Conservation (phyloP, 2,113 vertebrate genomes). For the Penelope pileata region DNA sequence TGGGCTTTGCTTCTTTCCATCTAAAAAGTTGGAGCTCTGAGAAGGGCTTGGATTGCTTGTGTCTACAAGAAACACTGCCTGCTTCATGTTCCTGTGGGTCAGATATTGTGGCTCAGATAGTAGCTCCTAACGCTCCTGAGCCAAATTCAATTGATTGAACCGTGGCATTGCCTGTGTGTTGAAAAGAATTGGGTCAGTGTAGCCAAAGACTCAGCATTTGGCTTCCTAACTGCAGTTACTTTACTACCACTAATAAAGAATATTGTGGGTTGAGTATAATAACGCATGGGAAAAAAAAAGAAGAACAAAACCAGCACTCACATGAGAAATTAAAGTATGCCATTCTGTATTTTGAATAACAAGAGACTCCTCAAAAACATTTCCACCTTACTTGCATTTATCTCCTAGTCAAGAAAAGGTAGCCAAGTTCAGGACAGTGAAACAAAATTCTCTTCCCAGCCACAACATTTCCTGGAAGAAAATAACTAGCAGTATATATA, state of each 20-base stretch:
- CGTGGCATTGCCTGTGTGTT: not conserved
- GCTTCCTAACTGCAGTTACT: not conserved
- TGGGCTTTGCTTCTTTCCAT: not conserved
- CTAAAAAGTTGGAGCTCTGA: not conserved
- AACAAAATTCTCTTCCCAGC: not conserved
- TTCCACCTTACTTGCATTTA: not conserved
- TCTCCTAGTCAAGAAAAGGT: not conserved
- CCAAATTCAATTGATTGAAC: not conserved
- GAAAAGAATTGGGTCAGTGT: not conserved
- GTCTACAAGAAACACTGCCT: not conserved
- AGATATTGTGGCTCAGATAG: not conserved
- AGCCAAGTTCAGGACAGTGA: not conserved
- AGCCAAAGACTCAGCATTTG: not conserved
- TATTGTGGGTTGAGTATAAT: not conserved
- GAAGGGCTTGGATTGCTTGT: not conserved
- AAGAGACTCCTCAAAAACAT: not conserved
- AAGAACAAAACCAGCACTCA: not conserved
- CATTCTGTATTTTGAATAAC: not conserved
- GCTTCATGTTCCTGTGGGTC: not conserved
- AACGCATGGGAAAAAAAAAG: not conserved
- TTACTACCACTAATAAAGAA: not conserved
- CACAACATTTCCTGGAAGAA: slow-evolving; percentile 36
- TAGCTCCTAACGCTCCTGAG: not conserved
- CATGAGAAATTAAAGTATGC: not conserved
- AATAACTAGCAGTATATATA: not conserved